Base-by-base conservation (phyloP, 2,888 invertebrate species). In the Thumatha senex region DNA sequence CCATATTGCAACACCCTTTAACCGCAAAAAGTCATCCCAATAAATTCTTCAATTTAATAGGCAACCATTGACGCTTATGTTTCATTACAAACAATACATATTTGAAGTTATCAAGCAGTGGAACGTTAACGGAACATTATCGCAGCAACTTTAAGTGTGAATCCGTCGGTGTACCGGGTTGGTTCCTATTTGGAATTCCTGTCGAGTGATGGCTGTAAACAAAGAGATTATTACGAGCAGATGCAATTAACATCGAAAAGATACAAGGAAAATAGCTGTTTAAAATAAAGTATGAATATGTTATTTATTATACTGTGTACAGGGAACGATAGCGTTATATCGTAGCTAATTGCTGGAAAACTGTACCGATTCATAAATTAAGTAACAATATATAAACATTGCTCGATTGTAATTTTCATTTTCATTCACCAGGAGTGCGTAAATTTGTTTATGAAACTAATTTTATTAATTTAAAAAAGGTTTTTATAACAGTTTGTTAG, bases 161-260 rank as follows among this genome's bases (percentile, higher is more conserved):
- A 10, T 5, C 34, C 11, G 18, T 42, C 48, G 46, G 61, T 46
- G 69, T 74, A 55, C 61, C 48, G 61, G 65, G 54, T 49, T 50
- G 51, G 51, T 62, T 58, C 66, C 66, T 56, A 74, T 74, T 75
- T 66, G 53, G 54, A 58, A 76, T 72, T 76, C 72, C 62, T 55
- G 49, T 48, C 58, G 57, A 61, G 70, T 72, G 70, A 76, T 74
- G 72, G 65, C 58, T 63, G 72, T 76, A 76, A 76, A 76, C 76
- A 76, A 75, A 63, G 65, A 63, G 68, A 69, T 70, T 73, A 72
- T 70, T 71, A 62, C 58, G 58, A 63, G 56, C 58, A 66, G 62
- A 66, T 63, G 68, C 72, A 68, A 68, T 67, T 68, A 67, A 67
- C 69, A 67, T 67, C 58, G 54, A 63, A 68, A 67, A 63, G 58